These are phyloP conservation scores for Pavo muticus DNA, from an alignment of 2,113 vertebrate genomes.

Conservation along the genomic window DNA sequence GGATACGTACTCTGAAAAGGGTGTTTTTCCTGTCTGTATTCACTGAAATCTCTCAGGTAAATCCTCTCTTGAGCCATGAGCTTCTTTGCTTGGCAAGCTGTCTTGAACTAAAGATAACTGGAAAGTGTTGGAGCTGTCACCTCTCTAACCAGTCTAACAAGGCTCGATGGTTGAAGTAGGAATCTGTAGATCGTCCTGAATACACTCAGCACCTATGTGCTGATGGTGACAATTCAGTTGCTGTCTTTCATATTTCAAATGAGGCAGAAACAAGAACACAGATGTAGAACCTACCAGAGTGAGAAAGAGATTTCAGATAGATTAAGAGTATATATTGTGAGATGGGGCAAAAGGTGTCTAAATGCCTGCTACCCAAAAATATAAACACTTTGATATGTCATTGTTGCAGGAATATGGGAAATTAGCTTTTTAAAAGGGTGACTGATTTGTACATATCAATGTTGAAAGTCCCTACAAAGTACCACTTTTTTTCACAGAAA, in stretches of 20 bases:
- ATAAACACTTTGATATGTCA: neutral
- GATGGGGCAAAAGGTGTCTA: neutral
- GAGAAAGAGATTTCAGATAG: neutral
- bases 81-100: constrained; percentile 8
- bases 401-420: neutral
- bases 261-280: neutral
- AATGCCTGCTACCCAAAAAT: neutral
- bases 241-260: neutral
- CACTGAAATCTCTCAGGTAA: neutral
- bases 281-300: neutral
- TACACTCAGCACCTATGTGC: rapidly evolving
- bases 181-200: neutral
- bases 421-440: neutral
- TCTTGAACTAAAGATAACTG: neutral
- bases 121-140: constrained; percentile 14
- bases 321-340: neutral
- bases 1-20: neutral
- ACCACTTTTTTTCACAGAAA: neutral
- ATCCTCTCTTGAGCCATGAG: neutral
- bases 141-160: neutral
- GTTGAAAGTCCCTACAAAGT: neutral
- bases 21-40: neutral
- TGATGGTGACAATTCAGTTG: neutral
- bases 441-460: neutral
- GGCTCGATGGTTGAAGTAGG: neutral